phyloP scores from a whole-genome alignment of 2,797 vertebrate species.

The Anas georgica region DNA sequence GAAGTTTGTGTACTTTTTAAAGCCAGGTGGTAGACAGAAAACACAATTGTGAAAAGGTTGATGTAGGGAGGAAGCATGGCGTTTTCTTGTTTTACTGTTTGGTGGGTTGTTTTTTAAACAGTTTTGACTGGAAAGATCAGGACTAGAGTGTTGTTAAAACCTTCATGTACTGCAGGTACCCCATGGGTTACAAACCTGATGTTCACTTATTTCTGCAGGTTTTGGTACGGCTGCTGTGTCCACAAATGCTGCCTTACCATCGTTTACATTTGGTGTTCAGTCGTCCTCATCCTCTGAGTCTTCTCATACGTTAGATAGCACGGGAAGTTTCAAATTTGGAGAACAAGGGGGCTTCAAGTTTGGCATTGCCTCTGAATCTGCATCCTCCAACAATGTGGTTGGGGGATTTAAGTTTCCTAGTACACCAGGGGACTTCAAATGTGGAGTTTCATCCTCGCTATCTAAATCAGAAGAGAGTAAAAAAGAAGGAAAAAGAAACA shows the following conservation, averaged over 20 bases:
- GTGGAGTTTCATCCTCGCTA: conserved; percentile 79
- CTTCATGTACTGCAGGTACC: background rate
- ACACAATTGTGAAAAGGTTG: background rate
- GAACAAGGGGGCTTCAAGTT: conserved; percentile 85
- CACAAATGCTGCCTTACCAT: conserved; percentile 59
- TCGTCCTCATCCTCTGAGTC: conserved; percentile 77
- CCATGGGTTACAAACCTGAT: background rate
- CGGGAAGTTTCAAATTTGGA: conserved; percentile 86
- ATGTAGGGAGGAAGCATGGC: background rate
- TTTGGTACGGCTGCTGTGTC: conserved; percentile 76
- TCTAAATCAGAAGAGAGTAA: too few relatives aligned
- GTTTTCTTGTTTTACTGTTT: background rate
- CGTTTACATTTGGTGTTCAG: conserved; percentile 80
- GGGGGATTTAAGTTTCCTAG: conserved; percentile 79
- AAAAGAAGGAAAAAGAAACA: too few relatives aligned
- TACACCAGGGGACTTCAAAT: conserved; percentile 85
- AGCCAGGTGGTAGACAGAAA: background rate
- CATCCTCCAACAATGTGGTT: conserved; percentile 40
- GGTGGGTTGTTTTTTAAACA: background rate
- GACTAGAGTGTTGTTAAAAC: background rate
- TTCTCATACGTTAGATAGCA: conserved; percentile 60
- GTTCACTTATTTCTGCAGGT: conserved; percentile 52
- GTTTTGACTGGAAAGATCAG: background rate
- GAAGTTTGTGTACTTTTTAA: background rate
- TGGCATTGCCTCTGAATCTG: conserved; percentile 75